Evolutionary conservation across 2,797 vertebrate species (phyloP).

Genomic region (Phalanger gymnotis): DNA sequence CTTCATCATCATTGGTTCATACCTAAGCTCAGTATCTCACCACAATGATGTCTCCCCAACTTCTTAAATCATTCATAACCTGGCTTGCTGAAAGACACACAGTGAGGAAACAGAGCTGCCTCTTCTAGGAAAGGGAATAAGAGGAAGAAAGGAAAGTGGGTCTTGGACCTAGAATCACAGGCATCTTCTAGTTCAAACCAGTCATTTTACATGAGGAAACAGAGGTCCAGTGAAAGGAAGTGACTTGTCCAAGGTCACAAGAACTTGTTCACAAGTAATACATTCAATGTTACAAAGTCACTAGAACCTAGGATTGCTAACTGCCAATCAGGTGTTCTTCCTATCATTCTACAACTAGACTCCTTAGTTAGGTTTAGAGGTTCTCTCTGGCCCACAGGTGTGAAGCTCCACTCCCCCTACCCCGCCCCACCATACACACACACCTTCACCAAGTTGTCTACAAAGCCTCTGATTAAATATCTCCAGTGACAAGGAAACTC

Average conservation of each 20-base stretch:
- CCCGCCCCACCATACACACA: background rate
- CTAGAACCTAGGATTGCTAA: background rate
- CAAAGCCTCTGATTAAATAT: background rate
- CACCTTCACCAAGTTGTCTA: background rate
- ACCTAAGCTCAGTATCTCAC: background rate
- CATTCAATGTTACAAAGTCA: background rate
- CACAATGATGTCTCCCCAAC: background rate
- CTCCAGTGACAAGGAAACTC: background rate
- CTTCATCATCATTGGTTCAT: background rate
- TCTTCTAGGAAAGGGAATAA: background rate
- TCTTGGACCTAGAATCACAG: background rate
- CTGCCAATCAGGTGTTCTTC: background rate
- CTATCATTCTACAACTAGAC: background rate
- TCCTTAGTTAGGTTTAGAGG: background rate
- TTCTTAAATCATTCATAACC: constrained; percentile 3
- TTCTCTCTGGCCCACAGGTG: background rate
- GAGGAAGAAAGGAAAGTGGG: background rate
- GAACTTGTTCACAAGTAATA: background rate
- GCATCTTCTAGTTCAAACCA: background rate
- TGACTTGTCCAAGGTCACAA: background rate
- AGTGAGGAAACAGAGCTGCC: background rate
- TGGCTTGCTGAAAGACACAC: background rate
- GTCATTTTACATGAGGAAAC: background rate
- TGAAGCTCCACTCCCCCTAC: background rate
- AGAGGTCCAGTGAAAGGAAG: background rate